phyloP scores from a whole-genome alignment of 2,888 invertebrate genomes.

The Lumbricus terrestris region DNA sequence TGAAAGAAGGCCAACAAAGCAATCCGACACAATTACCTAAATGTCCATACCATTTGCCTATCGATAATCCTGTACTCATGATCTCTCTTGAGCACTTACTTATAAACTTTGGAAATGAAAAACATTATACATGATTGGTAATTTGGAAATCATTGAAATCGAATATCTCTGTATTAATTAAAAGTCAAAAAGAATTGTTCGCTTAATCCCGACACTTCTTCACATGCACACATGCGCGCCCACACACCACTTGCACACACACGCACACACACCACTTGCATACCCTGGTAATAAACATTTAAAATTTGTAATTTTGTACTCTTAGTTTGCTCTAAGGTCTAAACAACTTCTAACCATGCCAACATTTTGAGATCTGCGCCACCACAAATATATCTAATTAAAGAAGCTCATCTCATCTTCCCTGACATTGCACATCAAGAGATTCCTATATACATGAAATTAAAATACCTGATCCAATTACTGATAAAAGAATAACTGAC shows the following conservation, averaged over 20 bases:
- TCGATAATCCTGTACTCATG: not conserved
- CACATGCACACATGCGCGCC: no score
- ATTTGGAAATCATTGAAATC: not conserved
- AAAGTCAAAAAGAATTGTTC: not conserved
- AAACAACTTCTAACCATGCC: not conserved
- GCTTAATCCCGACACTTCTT: not conserved
- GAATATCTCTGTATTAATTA: no score
- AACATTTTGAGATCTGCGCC: not conserved
- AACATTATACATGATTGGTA: not conserved
- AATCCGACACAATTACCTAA: not conserved
- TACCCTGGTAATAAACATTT: not conserved
- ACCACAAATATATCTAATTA: not conserved
- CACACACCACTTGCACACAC: no score
- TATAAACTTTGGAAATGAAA: not conserved
- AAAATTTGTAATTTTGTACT: not conserved
- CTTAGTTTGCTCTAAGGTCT: not conserved
- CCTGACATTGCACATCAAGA: not conserved
- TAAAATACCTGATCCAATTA: constrained; percentile 3
- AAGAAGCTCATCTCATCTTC: not conserved
- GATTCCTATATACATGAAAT: not conserved
- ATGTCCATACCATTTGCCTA: not conserved
- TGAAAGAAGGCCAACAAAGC: not conserved
- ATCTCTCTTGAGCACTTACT: not conserved
- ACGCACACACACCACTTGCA: no score
- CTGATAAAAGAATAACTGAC: not conserved